Percentiles rank a stretch among this genome's conserved stretches.
phyloP scores from a whole-genome alignment of 2,797 vertebrate species.

The Spinibarbus caldwelli region DNA sequence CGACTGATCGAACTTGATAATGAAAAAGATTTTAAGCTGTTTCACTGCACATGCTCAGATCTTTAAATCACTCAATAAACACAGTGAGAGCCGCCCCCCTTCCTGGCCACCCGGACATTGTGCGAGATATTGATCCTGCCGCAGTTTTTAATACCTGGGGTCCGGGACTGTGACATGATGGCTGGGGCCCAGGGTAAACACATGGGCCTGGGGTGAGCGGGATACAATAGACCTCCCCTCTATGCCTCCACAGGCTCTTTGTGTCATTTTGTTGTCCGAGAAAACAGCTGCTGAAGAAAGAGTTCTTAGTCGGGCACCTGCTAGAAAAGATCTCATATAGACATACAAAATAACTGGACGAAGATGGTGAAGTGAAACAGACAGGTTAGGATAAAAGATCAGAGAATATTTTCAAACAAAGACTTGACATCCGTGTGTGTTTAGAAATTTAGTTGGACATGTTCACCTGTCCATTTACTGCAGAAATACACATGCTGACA shows the following conservation, averaged over 20 bases:
- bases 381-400: neutral
- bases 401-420: neutral
- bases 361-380: slow-evolving; percentile 44
- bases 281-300: slow-evolving; percentile 81
- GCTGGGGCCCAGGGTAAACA: slow-evolving; percentile 74
- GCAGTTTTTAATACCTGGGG: slow-evolving; percentile 80
- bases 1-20: slow-evolving; percentile 82
- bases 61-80: slow-evolving; percentile 73
- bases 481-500: too few relatives aligned
- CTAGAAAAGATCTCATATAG: slow-evolving; percentile 62
- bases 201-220: slow-evolving; percentile 49
- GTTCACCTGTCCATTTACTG: neutral
- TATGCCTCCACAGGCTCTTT: slow-evolving; percentile 70
- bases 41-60: slow-evolving; percentile 79
- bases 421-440: neutral
- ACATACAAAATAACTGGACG: slow-evolving; percentile 42
- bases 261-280: slow-evolving; percentile 69
- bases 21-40: slow-evolving; percentile 82
- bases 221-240: slow-evolving; percentile 78
- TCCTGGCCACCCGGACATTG: slow-evolving; percentile 77
- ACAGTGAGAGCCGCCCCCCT: slow-evolving; percentile 71
- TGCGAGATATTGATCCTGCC: slow-evolving; percentile 80
- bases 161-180: slow-evolving; percentile 77
- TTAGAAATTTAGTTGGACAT: neutral
- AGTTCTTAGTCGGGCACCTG: slow-evolving; percentile 74